A percentile compares a stretch with the other conserved stretches of the same genome.
These are phyloP conservation scores for Whitmania pigra DNA, from an alignment of 1,140 invertebrate genomes.

Conservation along the genomic window DNA sequence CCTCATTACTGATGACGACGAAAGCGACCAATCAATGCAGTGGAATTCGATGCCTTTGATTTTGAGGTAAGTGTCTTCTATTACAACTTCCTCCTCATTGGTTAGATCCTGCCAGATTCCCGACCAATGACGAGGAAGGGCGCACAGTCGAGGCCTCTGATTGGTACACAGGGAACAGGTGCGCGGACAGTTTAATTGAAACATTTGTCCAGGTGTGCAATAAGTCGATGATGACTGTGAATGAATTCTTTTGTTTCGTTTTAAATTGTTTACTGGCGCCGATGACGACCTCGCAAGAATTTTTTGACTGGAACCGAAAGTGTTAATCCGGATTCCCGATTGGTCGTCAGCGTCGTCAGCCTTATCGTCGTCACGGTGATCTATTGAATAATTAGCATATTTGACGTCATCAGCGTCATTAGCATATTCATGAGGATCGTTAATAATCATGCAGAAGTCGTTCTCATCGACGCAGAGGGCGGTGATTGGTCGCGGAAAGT, in stretches of 20 bases:
- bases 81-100: background rate
- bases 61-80: background rate
- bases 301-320: background rate
- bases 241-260: background rate
- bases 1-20: background rate
- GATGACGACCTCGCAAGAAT: background rate
- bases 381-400: background rate
- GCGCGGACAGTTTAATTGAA: slow-evolving; percentile 22
- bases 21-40: slow-evolving; percentile 10
- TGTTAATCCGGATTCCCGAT: background rate
- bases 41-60: slow-evolving; percentile 12
- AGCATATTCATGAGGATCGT: background rate
- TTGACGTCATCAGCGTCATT: background rate
- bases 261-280: background rate
- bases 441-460: slow-evolving; percentile 16
- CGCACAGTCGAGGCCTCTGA: slow-evolving; percentile 18
- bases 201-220: slow-evolving; percentile 13
- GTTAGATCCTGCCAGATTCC: slow-evolving; percentile 20
- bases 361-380: background rate
- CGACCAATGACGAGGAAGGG: slow-evolving; percentile 5
- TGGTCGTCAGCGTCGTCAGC: background rate
- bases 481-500: slow-evolving; percentile 20
- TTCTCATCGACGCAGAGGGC: slow-evolving; percentile 24
- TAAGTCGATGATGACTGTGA: background rate
- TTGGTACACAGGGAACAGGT: slow-evolving; percentile 23